Base-by-base conservation (phyloP, 2,797 vertebrate genomes). In the Amblyopsis hoosieri region DNA sequence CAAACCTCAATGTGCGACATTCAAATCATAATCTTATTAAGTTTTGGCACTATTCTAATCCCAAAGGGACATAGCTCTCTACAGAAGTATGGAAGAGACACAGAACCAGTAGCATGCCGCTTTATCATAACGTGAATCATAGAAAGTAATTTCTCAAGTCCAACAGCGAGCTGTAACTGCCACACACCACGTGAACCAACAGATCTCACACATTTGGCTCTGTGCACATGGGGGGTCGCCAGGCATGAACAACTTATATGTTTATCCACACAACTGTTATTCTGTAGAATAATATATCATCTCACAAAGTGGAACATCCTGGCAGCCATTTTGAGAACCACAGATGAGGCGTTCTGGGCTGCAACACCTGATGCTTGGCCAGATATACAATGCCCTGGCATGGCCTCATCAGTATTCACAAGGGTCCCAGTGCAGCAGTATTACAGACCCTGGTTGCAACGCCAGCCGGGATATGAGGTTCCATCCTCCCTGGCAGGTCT, bases 391-490 rank as follows among this genome's bases (percentile, higher is more conserved):
- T 54, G 58, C 66, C 6, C 51, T 49, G 59, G 74, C 60, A 75
- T 72, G 55, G 72, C 60, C 72, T 79, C 63, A 72, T 77, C 76
- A 86, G 86, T 89, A 89, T 88, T 82, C 85, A 81, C 85, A 90
- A 78, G 54, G 61, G 77, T 90, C 86, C 84, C 81, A 85, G 78
- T 79, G 83, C 85, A 85, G 80, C 84, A 58, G 78, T 79, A 80
- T 84, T 83, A 82, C n/a, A 64, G 79, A 67, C 80, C 69, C 66
- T 76, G 59, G 75, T 84, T 78, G 80, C 74, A 67, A 60, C 68
- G 59, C 71, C 12, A 67, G 62, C 12, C 52, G 59, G 71, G 85
- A 81, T 86, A 86, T 89, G 82, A 70, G 78, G 82, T 72, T 87
- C 79, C 80, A 73, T 76, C 76, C 67, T 69, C 68, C 73, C 66